Conservation (phyloP, 1,140 invertebrate species). For the Drosophila kepulauana region DNA sequence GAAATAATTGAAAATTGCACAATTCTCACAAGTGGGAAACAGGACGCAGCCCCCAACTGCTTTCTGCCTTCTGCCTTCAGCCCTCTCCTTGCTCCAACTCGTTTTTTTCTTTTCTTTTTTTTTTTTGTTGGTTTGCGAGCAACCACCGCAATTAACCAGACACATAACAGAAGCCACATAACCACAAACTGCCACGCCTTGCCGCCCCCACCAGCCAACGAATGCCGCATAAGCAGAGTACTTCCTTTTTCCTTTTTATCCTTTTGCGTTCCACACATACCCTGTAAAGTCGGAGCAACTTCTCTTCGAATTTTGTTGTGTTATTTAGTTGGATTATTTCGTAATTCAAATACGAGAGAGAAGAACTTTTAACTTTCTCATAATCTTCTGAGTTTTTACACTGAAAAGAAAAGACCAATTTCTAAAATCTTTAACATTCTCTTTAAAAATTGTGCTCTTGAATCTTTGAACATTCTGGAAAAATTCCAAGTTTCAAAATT, state of each 20-base stretch:
- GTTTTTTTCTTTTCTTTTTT: not conserved
- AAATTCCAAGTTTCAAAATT: too few species aligned
- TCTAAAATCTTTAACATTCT: too few species aligned
- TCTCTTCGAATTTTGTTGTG: too few species aligned
- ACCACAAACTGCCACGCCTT: constrained; percentile 55
- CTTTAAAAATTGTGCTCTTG: too few species aligned
- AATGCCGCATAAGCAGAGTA: constrained; percentile 46
- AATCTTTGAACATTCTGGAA: too few species aligned
- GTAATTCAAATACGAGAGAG: too few species aligned
- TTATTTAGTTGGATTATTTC: too few species aligned
- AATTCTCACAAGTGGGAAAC: constrained; percentile 81
- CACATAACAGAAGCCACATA: constrained; percentile 60
- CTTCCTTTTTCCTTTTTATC: constrained; percentile 2
- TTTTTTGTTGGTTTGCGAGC: constrained; percentile 11
- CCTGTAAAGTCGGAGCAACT: constrained; percentile 8
- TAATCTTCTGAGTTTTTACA: too few species aligned
- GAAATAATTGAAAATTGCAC: constrained; percentile 83
- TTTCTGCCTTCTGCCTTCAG: not conserved
- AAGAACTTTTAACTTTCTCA: too few species aligned
- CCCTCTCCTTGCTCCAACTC: not conserved
- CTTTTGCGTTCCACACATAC: constrained; percentile 2
- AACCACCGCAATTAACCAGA: constrained; percentile 77
- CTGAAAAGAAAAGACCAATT: too few species aligned
- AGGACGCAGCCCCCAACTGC: constrained; percentile 36
- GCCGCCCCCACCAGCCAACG: constrained; percentile 3